phyloP scores from a whole-genome alignment of 2,113 vertebrate genomes.

The Thalassarche chlororhynchos region DNA sequence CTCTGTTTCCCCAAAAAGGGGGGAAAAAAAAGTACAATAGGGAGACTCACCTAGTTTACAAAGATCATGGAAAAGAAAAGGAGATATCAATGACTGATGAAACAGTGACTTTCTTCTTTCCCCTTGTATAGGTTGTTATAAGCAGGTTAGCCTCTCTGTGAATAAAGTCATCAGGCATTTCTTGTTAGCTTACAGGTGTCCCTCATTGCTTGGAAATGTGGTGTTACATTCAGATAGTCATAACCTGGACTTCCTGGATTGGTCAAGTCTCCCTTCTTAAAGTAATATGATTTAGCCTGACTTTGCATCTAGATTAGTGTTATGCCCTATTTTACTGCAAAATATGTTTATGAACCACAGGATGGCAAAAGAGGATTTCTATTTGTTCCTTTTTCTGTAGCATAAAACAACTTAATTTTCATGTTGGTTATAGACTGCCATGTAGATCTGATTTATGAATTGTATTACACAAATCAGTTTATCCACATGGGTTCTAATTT shows the following conservation, averaged over 20 bases:
- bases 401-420: neutral
- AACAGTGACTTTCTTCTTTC: neutral
- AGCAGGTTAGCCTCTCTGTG: neutral
- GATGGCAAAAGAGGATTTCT: neutral
- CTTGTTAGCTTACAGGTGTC: neutral
- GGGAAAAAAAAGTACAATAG: too few relatives aligned
- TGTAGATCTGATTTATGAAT: neutral
- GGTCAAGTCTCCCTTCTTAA: neutral
- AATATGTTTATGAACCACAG: neutral
- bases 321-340: neutral
- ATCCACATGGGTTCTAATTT: neutral
- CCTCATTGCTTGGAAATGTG: neutral
- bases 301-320: neutral
- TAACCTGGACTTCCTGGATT: neutral
- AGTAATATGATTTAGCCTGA: neutral
- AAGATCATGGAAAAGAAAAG: neutral
- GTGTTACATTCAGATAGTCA: neutral
- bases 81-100: neutral
- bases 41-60: neutral
- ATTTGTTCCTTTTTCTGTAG: neutral
- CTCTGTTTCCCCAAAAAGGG: neutral
- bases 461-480: neutral
- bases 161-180: neutral
- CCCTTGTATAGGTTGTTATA: neutral
- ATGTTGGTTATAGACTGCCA: neutral